phyloP scores from a whole-genome alignment of 2,113 vertebrate species.

The Pyrgilauda ruficollis region DNA sequence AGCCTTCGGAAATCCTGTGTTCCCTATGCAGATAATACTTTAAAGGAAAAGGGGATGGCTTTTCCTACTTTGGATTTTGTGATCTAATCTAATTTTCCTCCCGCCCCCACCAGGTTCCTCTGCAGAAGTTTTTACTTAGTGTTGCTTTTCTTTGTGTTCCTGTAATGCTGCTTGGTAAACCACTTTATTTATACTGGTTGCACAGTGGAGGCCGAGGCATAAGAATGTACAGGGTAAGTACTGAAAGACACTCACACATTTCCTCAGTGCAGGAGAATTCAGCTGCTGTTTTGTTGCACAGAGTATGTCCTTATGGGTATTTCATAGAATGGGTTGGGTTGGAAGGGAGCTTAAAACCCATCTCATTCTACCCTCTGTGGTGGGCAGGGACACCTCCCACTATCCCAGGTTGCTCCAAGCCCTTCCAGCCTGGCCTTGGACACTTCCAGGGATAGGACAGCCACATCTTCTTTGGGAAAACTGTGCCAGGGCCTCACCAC shows the following conservation, averaged over 20 bases:
- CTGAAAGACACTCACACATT: accelerated
- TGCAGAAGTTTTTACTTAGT: slow-evolving; percentile 84
- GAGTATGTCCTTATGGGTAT: not conserved
- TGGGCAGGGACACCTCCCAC: not conserved
- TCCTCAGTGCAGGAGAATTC: not conserved
- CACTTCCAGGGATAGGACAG: not conserved
- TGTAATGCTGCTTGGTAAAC: slow-evolving; percentile 90
- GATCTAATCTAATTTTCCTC: not conserved
- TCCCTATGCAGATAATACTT: not conserved
- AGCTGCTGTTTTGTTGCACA: not conserved
- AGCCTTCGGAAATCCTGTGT: not conserved
- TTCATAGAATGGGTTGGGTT: not conserved
- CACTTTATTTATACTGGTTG: slow-evolving; percentile 90
- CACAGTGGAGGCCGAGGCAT: slow-evolving; percentile 80
- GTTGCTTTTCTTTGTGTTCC: slow-evolving; percentile 86
- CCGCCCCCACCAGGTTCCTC: slow-evolving; percentile 65
- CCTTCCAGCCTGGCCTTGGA: not conserved
- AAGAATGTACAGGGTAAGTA: slow-evolving; percentile 85
- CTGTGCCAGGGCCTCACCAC: not conserved
- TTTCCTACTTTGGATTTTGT: not conserved
- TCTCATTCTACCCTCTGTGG: not conserved
- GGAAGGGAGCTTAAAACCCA: not conserved
- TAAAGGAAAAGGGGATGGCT: not conserved
- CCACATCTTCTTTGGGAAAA: not conserved
- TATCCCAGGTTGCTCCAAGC: not conserved